Evolutionary conservation across 1,140 invertebrate genomes (phyloP).

Genomic region (Pseudomyrmex pallidus): DNA sequence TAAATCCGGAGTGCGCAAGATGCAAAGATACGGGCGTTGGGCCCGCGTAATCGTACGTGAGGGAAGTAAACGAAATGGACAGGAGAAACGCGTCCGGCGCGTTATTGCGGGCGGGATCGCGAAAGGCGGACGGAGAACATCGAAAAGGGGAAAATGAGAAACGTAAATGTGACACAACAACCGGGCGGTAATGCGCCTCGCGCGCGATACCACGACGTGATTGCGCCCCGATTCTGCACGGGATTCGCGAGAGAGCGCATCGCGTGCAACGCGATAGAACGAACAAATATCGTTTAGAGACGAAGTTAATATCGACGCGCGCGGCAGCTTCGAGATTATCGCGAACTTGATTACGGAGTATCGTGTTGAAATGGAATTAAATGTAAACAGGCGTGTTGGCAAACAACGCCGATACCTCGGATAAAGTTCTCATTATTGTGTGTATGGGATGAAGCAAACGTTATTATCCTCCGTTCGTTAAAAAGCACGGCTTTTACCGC

Average conservation of each 20-base stretch:
- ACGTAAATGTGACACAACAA: conserved; percentile 31
- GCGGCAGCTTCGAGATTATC: conserved; percentile 48
- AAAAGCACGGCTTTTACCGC: conserved; percentile 18
- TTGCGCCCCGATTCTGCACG: conserved; percentile 24
- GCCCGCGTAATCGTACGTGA: background rate
- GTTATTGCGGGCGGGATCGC: background rate
- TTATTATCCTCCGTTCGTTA: background rate
- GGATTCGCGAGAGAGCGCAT: conserved; percentile 4
- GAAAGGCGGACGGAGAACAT: background rate
- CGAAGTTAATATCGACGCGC: conserved; percentile 52
- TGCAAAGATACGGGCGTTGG: background rate
- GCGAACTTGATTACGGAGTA: conserved; percentile 38
- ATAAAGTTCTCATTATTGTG: conserved; percentile 44
- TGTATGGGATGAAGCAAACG: conserved; percentile 25
- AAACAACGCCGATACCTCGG: conserved; percentile 31
- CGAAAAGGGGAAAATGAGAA: conserved; percentile 11
- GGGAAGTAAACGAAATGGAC: background rate
- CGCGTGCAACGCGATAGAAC: conserved; percentile 38
- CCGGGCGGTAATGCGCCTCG: conserved; percentile 13
- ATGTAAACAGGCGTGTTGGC: conserved; percentile 52
- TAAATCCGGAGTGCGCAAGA: conserved; percentile 12
- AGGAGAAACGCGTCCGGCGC: background rate
- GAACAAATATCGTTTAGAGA: conserved; percentile 58
- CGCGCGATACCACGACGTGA: conserved; percentile 20
- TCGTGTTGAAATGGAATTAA: conserved; percentile 55